phyloP scores from a whole-genome alignment of 1,140 invertebrate genomes.

The Sipha flava region DNA sequence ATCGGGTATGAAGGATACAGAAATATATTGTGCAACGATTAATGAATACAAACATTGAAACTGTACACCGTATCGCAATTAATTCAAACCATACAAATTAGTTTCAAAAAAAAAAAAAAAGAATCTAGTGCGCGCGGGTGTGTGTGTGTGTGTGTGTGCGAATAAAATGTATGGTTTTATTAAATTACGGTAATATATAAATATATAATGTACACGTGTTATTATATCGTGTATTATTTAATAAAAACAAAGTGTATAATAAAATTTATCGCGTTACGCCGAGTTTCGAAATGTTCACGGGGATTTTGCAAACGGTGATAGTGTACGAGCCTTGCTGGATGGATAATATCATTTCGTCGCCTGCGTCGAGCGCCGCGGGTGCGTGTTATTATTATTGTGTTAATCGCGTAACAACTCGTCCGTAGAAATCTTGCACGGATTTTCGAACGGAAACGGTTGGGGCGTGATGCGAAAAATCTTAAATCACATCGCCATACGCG shows the following conservation, averaged over 20 bases:
- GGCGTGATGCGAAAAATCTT: not conserved
- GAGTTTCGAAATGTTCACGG: not conserved
- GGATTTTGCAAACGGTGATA: not conserved
- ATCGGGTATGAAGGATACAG: constrained; percentile 11
- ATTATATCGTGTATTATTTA: not conserved
- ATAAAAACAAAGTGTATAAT: not conserved
- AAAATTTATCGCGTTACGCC: not conserved
- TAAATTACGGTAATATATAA: too few species aligned
- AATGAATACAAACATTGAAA: constrained; percentile 9
- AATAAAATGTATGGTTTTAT: too few species aligned
- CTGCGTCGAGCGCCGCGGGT: not conserved
- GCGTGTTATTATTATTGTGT: not conserved
- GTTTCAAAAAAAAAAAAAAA: too few species aligned
- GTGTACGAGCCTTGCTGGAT: not conserved
- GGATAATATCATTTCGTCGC: not conserved
- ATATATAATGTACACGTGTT: not conserved
- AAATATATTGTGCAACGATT: not conserved
- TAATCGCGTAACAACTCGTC: not conserved
- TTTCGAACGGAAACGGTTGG: not conserved
- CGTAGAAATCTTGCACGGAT: not conserved
- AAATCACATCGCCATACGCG: not conserved
- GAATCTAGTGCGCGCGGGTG: too few species aligned
- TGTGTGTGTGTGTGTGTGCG: too few species aligned
- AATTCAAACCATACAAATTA: not conserved
- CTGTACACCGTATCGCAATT: not conserved